Percentiles rank a stretch among this genome's conserved stretches.
Conservation (phyloP, 2,113 vertebrate genomes). For the Gymnobelideus leadbeateri region DNA sequence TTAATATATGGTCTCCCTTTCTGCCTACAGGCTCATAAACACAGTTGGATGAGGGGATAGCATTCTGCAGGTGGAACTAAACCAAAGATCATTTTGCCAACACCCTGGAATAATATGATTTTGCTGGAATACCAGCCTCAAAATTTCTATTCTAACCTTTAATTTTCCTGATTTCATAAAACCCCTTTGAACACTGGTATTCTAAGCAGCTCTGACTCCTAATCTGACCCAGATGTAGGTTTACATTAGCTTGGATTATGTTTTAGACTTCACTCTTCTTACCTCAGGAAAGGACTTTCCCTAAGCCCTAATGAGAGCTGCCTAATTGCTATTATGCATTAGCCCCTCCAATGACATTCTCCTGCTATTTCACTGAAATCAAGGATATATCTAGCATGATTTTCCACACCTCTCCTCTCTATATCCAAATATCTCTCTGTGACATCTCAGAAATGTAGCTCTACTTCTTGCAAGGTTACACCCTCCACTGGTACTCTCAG, state of each 20-base stretch:
- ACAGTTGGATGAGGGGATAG: not conserved
- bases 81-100: not conserved
- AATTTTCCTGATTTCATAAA: not conserved
- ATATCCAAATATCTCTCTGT: not conserved
- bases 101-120: not conserved
- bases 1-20: not conserved
- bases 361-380: not conserved
- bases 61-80: not conserved
- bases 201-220: not conserved
- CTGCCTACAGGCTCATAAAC: not conserved
- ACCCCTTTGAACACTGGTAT: not conserved
- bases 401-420: not conserved
- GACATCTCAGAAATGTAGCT: not conserved
- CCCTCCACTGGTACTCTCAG: not conserved
- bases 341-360: not conserved
- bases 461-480: not conserved
- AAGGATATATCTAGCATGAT: not conserved
- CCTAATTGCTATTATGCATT: no score
- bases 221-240: no score
- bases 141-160: not conserved
- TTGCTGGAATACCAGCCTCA: not conserved
- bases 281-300: no score
- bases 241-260: no score
- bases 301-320: no score
- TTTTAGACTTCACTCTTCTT: no score